Conservation (phyloP, 2,888 invertebrate species). For the Allygus modestus region DNA sequence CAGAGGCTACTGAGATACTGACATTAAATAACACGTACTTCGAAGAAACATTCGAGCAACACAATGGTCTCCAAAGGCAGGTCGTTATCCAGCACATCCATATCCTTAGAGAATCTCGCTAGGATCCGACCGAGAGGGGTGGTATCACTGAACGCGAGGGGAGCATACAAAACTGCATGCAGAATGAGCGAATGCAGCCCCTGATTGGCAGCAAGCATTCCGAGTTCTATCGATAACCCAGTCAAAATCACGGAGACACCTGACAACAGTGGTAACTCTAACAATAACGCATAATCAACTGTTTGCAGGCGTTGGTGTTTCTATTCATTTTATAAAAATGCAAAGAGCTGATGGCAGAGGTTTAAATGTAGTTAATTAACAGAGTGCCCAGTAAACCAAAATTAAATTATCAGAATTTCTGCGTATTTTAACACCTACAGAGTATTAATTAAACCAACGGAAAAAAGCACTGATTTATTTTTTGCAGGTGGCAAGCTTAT, state of each 20-base stretch:
- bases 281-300: too few relatives aligned
- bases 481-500: too few relatives aligned
- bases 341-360: too few relatives aligned
- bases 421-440: too few relatives aligned
- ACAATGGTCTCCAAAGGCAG: slow-evolving; percentile 74
- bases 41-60: slow-evolving; percentile 70
- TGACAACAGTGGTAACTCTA: slow-evolving; percentile 74
- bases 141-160: slow-evolving; percentile 87
- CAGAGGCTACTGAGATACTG: too few relatives aligned
- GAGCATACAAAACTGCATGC: slow-evolving; percentile 80
- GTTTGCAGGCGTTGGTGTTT: too few relatives aligned
- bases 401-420: too few relatives aligned
- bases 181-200: slow-evolving; percentile 77
- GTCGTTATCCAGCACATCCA: slow-evolving; percentile 77
- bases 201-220: slow-evolving; percentile 82
- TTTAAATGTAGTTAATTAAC: too few relatives aligned
- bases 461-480: too few relatives aligned
- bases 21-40: slow-evolving; percentile 68
- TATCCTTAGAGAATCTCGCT: slow-evolving; percentile 79
- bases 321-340: too few relatives aligned
- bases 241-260: slow-evolving; percentile 82
- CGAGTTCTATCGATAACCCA: slow-evolving; percentile 83
- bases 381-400: too few relatives aligned
- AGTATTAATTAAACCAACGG: too few relatives aligned
- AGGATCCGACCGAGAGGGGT: slow-evolving; percentile 87